Conservation (phyloP, 1,140 invertebrate genomes). For the Metopolophium dirhodum region DNA sequence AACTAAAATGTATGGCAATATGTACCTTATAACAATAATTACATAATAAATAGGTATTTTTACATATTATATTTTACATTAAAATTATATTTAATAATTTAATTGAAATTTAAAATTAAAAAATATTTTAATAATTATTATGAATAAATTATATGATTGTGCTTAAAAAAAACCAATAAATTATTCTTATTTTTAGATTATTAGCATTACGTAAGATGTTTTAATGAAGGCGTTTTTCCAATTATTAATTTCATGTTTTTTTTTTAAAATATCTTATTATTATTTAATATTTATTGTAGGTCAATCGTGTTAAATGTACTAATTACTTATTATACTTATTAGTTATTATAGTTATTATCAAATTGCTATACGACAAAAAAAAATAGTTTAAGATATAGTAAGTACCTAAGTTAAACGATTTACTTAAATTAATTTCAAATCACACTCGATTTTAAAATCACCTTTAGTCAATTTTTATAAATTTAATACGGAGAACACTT, state of each 20-base stretch:
- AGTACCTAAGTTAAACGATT: background rate
- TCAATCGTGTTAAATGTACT: background rate
- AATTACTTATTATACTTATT: background rate
- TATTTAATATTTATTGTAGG: slow-evolving; percentile 17
- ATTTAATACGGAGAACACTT: background rate
- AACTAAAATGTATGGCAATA: background rate
- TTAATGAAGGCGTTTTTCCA: background rate
- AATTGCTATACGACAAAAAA: background rate
- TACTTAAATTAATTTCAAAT: background rate
- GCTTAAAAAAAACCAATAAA: background rate
- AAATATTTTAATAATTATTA: background rate
- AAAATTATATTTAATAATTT: background rate
- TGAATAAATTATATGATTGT: background rate
- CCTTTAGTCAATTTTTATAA: background rate
- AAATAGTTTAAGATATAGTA: background rate
- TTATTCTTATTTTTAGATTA: background rate
- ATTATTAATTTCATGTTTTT: background rate
- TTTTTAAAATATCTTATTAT: background rate
- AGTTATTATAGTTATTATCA: background rate
- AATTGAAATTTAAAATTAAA: background rate
- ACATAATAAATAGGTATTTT: no score
- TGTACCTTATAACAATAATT: background rate
- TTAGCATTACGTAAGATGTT: background rate
- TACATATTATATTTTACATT: no score
- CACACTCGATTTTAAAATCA: background rate